Percentiles rank a stretch among this genome's conserved stretches.
Conservation (phyloP, 2,113 vertebrate genomes). For the Phylloscopus trochilus region DNA sequence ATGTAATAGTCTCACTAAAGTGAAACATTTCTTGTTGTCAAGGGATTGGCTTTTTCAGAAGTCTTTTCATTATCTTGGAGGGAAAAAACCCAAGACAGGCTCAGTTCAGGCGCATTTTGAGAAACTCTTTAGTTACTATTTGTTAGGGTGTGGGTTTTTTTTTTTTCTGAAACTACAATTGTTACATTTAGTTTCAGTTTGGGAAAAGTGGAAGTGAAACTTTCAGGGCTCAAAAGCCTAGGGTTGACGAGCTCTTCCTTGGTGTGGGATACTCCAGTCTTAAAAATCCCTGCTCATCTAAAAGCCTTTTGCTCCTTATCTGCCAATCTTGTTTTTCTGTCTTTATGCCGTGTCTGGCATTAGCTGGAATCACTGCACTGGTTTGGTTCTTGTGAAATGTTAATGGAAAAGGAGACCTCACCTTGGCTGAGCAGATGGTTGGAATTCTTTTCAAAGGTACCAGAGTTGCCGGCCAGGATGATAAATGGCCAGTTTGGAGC, state of each 20-base stretch:
- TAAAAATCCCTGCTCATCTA: background rate
- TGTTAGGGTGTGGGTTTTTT: accelerated
- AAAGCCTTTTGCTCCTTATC: background rate
- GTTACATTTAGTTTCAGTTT: background rate
- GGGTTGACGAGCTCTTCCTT: background rate
- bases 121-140: background rate
- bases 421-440: background rate
- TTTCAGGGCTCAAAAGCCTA: background rate
- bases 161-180: background rate
- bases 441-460: background rate
- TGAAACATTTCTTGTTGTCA: background rate
- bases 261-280: background rate
- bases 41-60: background rate
- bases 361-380: background rate
- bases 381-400: background rate
- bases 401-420: background rate
- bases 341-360: background rate
- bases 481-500: background rate
- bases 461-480: background rate
- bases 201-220: background rate
- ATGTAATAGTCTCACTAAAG: background rate
- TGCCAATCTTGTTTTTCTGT: background rate
- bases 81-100: accelerated
- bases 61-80: background rate
- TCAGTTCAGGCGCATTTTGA: background rate